Evolutionary conservation across 2,113 vertebrate genomes (phyloP), one percentile per base, ranked within the genome.

Genomic region (Dunckerocampus dactyliophorus): DNA sequence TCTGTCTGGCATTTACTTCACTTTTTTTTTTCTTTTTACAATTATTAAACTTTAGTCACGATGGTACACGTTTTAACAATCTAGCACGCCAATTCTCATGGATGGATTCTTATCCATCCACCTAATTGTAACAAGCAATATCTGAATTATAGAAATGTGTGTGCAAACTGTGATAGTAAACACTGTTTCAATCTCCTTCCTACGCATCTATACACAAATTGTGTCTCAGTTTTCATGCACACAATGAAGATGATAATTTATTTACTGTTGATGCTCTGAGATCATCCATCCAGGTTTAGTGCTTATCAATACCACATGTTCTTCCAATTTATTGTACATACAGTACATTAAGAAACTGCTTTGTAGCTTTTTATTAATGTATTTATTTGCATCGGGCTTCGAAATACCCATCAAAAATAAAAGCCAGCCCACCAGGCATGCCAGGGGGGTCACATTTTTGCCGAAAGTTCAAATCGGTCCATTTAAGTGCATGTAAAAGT

Each of bases 401-500:
- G 34, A 20, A 42, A 56, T 20, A 39, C 53, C 49, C 9, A 37
- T 34, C 21, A 46, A 21, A 24, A 56, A 56, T 49, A 22, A 51
- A 51, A 51, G 49, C 22, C 21, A n/a, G 5, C 34, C n/a, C 53
- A 34, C 24, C 17, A 28, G 24, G 24, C 37, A 9, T 12, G 10
- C 37, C 10, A 39, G 37, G 37, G 3, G 37, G 24, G 24, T 28
- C 5, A 3, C 24, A 3, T 28, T 28, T 28, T 39, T 39, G 8
- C 9, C 37, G 9, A 11, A 39, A 39, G 37, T 39, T 37, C 1
- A 53, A 31, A 17, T 61, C 39, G 50, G 49, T 72, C 45, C 22
- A 60, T 67, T 49, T 21, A 65, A 62, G 75, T 77, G 76, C 68
- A 75, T 62, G 73, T 72, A 76, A 70, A 77, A 62, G 52, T 64